These are phyloP conservation scores for Empidonax alnorum DNA, from an alignment of 2,113 vertebrate species.

Conservation along the genomic window DNA sequence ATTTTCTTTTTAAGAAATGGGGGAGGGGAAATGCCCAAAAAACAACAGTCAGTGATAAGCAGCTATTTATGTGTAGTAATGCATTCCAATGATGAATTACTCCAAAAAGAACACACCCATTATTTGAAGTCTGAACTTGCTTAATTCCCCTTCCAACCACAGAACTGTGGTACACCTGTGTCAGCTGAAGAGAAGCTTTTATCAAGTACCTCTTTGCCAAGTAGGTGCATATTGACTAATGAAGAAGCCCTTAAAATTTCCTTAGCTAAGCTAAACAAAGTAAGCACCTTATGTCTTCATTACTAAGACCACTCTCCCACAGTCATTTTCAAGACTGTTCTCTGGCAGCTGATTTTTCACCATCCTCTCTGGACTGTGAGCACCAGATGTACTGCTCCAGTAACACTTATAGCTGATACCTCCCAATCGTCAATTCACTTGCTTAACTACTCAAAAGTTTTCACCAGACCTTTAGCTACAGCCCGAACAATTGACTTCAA, in stretches of 20 bases:
- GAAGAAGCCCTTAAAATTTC: background rate
- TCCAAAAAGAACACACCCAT: background rate
- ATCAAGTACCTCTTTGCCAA: background rate
- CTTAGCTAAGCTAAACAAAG: background rate
- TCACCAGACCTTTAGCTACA: background rate
- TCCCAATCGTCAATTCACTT: background rate
- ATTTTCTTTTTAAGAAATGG: background rate
- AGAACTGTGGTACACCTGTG: background rate
- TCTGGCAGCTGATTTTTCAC: background rate
- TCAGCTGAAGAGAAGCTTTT: background rate
- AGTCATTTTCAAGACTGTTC: background rate
- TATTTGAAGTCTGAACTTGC: constrained; percentile 1
- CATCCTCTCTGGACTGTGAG: background rate
- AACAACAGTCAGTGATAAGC: background rate
- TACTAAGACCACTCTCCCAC: background rate
- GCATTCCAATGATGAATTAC: background rate
- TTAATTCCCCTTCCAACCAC: background rate
- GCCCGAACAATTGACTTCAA: background rate
- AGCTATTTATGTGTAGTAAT: background rate
- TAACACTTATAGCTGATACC: background rate
- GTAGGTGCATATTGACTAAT: background rate
- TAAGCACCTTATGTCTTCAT: background rate
- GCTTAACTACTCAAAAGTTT: background rate
- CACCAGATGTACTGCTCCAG: background rate
- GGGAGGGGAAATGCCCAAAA: background rate